Conservation (phyloP, 2,888 invertebrate species). For the Aspidiotus destructor region DNA sequence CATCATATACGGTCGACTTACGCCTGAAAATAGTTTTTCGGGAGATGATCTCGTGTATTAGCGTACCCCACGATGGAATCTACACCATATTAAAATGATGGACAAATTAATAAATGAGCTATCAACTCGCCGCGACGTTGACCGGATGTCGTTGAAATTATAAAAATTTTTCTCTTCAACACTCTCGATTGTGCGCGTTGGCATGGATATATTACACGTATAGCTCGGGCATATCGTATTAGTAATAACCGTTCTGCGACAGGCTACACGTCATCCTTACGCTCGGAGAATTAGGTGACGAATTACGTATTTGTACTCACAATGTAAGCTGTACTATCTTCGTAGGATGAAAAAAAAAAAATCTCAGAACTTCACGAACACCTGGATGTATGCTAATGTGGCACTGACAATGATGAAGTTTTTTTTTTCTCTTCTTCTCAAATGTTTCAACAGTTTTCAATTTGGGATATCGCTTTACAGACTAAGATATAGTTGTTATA, state of each 20-base stretch:
- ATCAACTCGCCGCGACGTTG: background rate
- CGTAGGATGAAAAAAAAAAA: background rate
- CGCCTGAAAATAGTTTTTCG: too few species aligned
- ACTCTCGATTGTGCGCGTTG: background rate
- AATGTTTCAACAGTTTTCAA: too few species aligned
- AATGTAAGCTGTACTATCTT: background rate
- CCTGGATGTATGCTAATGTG: slow-evolving; percentile 2
- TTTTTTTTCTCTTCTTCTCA: too few species aligned
- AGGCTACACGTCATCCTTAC: background rate
- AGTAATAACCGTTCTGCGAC: slow-evolving; percentile 1
- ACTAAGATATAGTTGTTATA: too few species aligned
- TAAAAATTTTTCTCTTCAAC: background rate
- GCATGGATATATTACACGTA: background rate
- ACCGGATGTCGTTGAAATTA: background rate
- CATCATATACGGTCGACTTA: too few species aligned
- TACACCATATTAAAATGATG: too few species aligned
- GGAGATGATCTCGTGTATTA: too few species aligned
- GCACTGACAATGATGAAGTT: slow-evolving; percentile 4
- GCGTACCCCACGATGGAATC: too few species aligned
- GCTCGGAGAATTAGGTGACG: slow-evolving; percentile 1
- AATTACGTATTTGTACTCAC: background rate
- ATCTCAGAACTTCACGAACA: background rate
- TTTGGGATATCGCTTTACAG: too few species aligned
- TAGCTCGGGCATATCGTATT: background rate
- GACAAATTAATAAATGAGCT: background rate